Evolutionary conservation across 2,797 vertebrate species (phyloP).

Genomic region (Chiloscyllium punctatum): DNA sequence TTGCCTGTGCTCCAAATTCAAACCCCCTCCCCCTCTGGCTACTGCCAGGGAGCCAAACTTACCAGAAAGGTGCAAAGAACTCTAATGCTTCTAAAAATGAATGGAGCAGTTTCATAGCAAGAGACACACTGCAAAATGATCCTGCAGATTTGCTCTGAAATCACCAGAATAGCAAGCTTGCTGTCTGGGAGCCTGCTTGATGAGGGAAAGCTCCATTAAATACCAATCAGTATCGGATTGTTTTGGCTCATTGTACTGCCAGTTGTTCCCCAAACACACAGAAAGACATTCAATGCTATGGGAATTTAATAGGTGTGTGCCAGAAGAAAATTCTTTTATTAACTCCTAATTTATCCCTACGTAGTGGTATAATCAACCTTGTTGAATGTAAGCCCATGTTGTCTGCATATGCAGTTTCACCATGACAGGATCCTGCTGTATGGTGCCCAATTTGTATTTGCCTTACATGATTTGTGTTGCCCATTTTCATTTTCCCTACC

Average conservation of each 20-base stretch:
- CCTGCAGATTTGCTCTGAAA: not conserved
- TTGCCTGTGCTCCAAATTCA: not conserved
- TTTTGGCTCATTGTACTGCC: not conserved
- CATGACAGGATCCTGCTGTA: not conserved
- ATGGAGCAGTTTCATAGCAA: not conserved
- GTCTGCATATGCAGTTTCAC: not conserved
- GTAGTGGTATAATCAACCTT: not conserved
- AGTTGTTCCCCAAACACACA: not conserved
- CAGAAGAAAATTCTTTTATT: not conserved
- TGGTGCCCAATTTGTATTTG: not conserved
- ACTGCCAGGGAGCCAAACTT: not conserved
- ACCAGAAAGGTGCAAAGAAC: not conserved
- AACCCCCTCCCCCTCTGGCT: not conserved
- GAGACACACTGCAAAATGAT: not conserved
- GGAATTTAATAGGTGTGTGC: conserved; percentile 8
- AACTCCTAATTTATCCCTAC: conserved; percentile 10
- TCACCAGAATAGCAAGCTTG: conserved; percentile 9
- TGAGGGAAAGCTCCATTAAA: conserved; percentile 6
- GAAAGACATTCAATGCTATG: not conserved
- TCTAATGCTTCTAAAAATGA: not conserved
- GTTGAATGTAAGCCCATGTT: not conserved
- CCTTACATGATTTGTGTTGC: not conserved
- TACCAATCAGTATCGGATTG: conserved; percentile 9
- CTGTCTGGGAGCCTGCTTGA: conserved; percentile 7
- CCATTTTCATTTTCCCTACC: not conserved